Percentiles rank a stretch among this genome's conserved stretches.
phyloP scores from a whole-genome alignment of 2,113 vertebrate genomes.

The Myrmecobius fasciatus region DNA sequence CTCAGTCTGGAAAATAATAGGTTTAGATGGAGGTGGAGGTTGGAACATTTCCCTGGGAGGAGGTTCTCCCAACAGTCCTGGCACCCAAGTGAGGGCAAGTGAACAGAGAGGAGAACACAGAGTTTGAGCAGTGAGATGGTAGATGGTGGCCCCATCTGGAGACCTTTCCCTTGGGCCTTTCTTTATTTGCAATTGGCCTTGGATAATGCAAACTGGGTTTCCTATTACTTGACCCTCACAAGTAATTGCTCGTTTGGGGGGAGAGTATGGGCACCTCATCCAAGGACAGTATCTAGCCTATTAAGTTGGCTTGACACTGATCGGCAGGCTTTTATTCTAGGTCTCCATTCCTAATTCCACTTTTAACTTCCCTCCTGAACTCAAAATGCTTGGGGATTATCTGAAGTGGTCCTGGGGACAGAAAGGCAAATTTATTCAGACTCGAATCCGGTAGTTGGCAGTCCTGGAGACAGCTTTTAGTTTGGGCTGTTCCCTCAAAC shows the following conservation, averaged over 20 bases:
- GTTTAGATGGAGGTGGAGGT: neutral
- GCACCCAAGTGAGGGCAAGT: too few relatives aligned
- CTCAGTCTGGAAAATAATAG: neutral
- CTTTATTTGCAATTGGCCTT: neutral
- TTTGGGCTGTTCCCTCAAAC: neutral
- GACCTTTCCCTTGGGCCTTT: neutral
- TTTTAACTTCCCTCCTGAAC: neutral
- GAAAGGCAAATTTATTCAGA: neutral
- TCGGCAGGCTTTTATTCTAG: neutral
- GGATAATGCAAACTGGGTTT: constrained; percentile 88
- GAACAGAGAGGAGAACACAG: neutral
- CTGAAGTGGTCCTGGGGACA: neutral
- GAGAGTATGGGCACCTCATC: constrained; percentile 94
- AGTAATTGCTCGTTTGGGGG: constrained; percentile 91
- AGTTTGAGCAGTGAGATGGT: neutral
- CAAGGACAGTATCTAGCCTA: constrained; percentile 80
- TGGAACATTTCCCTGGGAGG: too few relatives aligned
- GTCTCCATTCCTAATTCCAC: neutral
- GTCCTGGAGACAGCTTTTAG: neutral
- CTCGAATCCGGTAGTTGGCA: neutral
- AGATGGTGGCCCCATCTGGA: neutral
- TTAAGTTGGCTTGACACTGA: neutral
- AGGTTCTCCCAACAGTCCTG: neutral
- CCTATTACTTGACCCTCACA: constrained; percentile 89
- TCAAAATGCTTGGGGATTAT: neutral